Percentiles rank a stretch among this genome's conserved stretches.
These are phyloP conservation scores for Mobula hypostoma DNA, from an alignment of 2,113 vertebrate genomes.

Conservation along the genomic window DNA sequence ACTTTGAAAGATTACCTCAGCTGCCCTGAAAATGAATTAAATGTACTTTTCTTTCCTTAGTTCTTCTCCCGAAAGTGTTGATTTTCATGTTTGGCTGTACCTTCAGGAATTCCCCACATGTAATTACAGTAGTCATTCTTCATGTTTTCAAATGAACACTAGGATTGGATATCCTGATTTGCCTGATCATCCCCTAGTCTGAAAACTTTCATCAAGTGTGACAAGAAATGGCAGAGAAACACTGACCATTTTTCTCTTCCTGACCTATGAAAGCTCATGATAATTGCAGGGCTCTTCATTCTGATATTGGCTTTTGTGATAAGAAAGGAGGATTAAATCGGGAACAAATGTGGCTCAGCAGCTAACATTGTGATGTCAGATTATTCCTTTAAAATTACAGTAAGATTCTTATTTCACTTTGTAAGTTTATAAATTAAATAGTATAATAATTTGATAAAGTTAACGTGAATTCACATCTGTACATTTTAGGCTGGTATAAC, in stretches of 20 bases:
- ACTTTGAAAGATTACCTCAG: constrained; percentile 19
- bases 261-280: not conserved
- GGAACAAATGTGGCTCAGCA: not conserved
- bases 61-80: not conserved
- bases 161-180: not conserved
- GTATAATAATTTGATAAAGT: not conserved
- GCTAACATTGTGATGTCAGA: not conserved
- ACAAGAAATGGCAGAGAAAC: not conserved
- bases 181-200: not conserved
- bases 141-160: not conserved
- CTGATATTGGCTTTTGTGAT: not conserved
- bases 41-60: not conserved
- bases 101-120: not conserved
- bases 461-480: not conserved
- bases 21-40: not conserved
- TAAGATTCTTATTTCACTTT: not conserved
- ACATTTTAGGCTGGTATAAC: not conserved
- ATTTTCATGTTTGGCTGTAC: not conserved
- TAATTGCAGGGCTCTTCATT: not conserved
- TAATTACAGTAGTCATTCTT: not conserved
- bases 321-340: not conserved
- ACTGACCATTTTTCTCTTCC: not conserved
- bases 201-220: not conserved
- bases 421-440: not conserved
- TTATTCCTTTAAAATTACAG: not conserved